phyloP scores from a whole-genome alignment of 2,113 vertebrate genomes.

The Pan troglodytes region DNA sequence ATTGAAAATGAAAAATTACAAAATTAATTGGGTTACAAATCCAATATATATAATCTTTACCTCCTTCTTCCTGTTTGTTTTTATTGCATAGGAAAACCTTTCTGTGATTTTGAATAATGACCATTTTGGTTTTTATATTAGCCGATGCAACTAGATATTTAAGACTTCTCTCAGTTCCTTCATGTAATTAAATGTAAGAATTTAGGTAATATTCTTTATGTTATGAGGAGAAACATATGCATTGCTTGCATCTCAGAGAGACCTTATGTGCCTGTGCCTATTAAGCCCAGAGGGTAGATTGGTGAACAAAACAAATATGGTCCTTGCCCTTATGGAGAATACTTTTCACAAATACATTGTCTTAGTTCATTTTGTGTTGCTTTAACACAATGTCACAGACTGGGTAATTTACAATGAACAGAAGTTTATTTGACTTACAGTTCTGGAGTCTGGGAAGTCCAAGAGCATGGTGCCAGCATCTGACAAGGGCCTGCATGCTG shows the following conservation, averaged over 20 bases:
- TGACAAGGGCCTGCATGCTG: neutral
- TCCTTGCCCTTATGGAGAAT: neutral
- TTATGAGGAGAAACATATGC: neutral
- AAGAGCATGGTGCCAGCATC: neutral
- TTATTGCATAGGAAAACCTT: neutral
- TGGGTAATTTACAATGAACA: neutral
- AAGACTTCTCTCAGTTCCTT: neutral
- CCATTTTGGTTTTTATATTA: neutral
- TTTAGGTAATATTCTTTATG: neutral
- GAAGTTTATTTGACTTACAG: neutral
- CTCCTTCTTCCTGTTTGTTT: neutral
- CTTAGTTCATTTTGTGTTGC: neutral
- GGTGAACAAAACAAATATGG: neutral
- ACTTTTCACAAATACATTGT: neutral
- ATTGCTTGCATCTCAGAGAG: neutral
- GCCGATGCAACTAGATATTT: neutral
- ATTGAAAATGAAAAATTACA: neutral
- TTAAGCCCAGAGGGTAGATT: neutral
- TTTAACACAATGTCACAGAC: neutral
- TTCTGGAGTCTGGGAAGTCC: neutral
- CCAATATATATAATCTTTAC: neutral
- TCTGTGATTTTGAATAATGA: neutral
- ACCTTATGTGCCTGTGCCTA: neutral
- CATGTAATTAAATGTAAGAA: neutral
- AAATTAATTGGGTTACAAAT: constrained; percentile 7